Evolutionary conservation across 2,797 vertebrate genomes (phyloP).

Genomic region (Yasuhikotakia modesta): DNA sequence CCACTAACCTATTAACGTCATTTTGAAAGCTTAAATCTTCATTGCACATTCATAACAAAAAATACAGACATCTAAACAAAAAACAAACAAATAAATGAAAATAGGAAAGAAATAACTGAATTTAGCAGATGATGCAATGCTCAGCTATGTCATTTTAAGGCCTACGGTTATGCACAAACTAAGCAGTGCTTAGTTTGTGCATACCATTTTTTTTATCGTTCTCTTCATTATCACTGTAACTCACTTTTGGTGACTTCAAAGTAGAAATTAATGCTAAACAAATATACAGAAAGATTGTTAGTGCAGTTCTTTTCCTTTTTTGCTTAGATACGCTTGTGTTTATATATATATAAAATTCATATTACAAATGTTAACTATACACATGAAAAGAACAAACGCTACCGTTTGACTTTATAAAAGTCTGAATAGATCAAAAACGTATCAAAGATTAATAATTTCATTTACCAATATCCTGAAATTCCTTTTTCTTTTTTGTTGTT

Average conservation of each 20-base stretch:
- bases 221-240: slow-evolving; percentile 5
- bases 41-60: slow-evolving; percentile 84
- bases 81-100: slow-evolving; percentile 26
- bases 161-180: not conserved
- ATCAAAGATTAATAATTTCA: slow-evolving; percentile 67
- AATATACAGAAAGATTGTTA: slow-evolving; percentile 76
- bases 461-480: slow-evolving; percentile 66
- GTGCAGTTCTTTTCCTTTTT: slow-evolving; percentile 74
- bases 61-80: slow-evolving; percentile 32
- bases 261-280: slow-evolving; percentile 47
- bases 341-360: slow-evolving; percentile 68
- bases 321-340: slow-evolving; percentile 78
- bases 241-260: slow-evolving; percentile 21
- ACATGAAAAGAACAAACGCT: slow-evolving; percentile 65
- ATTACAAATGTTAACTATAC: slow-evolving; percentile 68
- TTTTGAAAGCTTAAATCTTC: slow-evolving; percentile 77
- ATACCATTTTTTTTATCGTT: not conserved
- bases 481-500: slow-evolving; percentile 50
- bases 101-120: slow-evolving; percentile 30
- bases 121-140: slow-evolving; percentile 48
- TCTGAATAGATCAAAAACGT: slow-evolving; percentile 73
- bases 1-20: slow-evolving; percentile 15
- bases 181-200: slow-evolving; percentile 1
- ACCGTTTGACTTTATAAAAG: slow-evolving; percentile 80
- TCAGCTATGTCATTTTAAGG: slow-evolving; percentile 39